Evolutionary conservation across 1,140 invertebrate genomes (phyloP), one percentile per base, ranked within the genome.

Genomic region (Camponotus pennsylvanicus): DNA sequence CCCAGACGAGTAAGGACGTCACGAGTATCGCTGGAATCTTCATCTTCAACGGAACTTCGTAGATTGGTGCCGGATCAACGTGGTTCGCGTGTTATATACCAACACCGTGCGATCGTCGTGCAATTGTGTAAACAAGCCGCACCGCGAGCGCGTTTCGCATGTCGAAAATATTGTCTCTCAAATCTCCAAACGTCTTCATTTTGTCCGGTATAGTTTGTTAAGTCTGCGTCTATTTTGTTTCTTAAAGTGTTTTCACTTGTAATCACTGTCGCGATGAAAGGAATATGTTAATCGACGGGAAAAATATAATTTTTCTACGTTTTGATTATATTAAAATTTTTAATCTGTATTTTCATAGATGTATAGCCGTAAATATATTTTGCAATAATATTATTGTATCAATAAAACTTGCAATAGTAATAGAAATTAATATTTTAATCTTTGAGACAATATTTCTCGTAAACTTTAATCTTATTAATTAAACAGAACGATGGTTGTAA

Each of bases 11-110:
- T 49, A 86, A 57, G 8, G 69, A 86, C 49, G 77, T 64, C 15
- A 77, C 61, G 63, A 85, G 83, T 75, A 77, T 55, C 42, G 71
- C 73, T 85, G 83, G 83, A 76, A 84, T 86, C 85, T 86, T 86
- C 85, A 86, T 86, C 49, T 75, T 86, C 32, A 70, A 84, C 79
- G 85, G 70, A 84, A 34, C 79, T 86, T 86, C n/a, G 70, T 57
- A 52, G 49, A 83, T 86, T 86, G 85, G 67, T 86, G 63, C 61
- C 70, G 27, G 49, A 49, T 27, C 27, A 27, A 13, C 11, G 11
- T 4, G 15, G 3, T 27, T 21, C 34, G n/a, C n/a, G 21, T 13
- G 42, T 86, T 86, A 79, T 86, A 86, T 86, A 86, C 55, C 21
- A n/a, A 57, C 21, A 57, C n/a, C n/a, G 55, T 21, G n/a, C n/a